Evolutionary conservation across 2,888 invertebrate species (phyloP).

Genomic region (Polyploca ridens): DNA sequence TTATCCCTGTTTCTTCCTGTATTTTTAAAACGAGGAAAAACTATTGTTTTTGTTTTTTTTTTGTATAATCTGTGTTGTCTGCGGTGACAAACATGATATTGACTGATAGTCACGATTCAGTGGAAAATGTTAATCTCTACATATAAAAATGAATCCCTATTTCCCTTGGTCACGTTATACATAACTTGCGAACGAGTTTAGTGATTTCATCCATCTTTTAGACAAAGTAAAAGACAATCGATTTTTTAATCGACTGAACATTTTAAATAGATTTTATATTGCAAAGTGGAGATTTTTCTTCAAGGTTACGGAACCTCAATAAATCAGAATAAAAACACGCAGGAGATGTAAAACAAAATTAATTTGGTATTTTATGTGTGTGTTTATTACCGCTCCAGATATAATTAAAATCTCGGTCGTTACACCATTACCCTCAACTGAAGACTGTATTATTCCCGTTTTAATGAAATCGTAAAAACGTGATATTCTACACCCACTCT

Average conservation of each 20-base stretch:
- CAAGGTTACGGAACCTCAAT: background rate
- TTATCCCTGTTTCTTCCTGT: background rate
- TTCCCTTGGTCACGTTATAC: no score
- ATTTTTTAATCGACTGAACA: background rate
- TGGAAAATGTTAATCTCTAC: no score
- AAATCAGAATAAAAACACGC: background rate
- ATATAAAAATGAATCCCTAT: no score
- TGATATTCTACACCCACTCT: slow-evolving; percentile 4
- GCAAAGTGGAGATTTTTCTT: background rate
- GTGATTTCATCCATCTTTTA: no score
- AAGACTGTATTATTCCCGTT: slow-evolving; percentile 7
- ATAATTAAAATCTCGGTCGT: slow-evolving; percentile 13
- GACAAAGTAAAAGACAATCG: no score
- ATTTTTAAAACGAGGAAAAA: background rate
- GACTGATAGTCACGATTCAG: no score
- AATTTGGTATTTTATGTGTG: slow-evolving; percentile 1
- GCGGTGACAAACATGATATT: no score
- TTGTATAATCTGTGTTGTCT: background rate
- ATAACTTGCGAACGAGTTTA: no score
- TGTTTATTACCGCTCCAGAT: slow-evolving; percentile 12
- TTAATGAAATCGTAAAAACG: slow-evolving; percentile 12
- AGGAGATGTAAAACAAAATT: background rate
- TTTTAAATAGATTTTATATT: background rate
- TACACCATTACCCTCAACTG: slow-evolving; percentile 11
- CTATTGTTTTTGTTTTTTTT: background rate